Percentiles rank a stretch among this genome's conserved stretches.
These are phyloP conservation scores for Sinella curviseta DNA, from an alignment of 1,140 invertebrate genomes.

Conservation along the genomic window DNA sequence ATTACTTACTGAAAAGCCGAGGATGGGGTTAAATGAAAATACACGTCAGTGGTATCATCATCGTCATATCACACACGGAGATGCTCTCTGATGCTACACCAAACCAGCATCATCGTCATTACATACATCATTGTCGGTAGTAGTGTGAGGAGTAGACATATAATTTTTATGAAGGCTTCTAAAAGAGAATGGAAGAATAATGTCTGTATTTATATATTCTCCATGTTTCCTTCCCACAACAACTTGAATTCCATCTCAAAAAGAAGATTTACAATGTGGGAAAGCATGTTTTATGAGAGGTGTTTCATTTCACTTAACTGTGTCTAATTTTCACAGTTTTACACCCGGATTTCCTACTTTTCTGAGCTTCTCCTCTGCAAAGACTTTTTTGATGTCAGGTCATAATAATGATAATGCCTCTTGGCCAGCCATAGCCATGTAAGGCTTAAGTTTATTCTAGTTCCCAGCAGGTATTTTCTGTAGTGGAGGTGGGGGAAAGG, in stretches of 20 bases:
- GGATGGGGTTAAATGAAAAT: too few relatives aligned
- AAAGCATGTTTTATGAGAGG: neutral
- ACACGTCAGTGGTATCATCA: too few relatives aligned
- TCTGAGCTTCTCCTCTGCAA: neutral
- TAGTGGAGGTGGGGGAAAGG: too few relatives aligned
- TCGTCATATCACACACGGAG: too few relatives aligned
- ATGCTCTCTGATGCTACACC: too few relatives aligned
- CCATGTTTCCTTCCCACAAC: neutral
- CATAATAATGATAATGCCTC: neutral
- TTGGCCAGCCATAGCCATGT: too few relatives aligned
- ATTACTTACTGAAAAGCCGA: too few relatives aligned
- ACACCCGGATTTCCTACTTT: conserved; percentile 8
- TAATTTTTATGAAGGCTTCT: neutral
- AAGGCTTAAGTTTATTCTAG: neutral
- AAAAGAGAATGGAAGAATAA: neutral
- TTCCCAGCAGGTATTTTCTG: neutral
- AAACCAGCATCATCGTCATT: too few relatives aligned
- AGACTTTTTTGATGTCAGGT: neutral
- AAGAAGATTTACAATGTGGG: neutral
- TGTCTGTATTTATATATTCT: neutral
- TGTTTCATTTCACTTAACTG: neutral
- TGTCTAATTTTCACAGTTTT: conserved; percentile 15
- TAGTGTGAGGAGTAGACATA: neutral
- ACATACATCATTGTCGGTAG: neutral
- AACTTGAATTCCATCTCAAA: neutral